Evolutionary conservation across 1,140 invertebrate species (phyloP).

Genomic region (Eumaeus atala): DNA sequence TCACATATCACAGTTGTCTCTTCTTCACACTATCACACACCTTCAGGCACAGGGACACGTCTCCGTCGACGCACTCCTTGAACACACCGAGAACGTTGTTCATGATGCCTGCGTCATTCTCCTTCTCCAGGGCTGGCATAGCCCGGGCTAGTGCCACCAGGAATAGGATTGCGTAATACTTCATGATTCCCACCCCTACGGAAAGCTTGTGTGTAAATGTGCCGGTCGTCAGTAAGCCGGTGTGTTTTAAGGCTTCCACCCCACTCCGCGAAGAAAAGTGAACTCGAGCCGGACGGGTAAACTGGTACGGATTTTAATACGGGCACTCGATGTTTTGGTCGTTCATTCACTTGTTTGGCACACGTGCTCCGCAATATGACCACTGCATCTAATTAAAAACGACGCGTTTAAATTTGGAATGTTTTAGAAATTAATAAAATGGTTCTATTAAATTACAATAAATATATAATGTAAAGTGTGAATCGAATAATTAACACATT

Average conservation of each 20-base stretch:
- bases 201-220: constrained; percentile 61
- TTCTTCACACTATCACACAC: constrained; percentile 40
- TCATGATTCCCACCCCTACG: constrained; percentile 57
- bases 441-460: too few species aligned
- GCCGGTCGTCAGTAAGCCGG: constrained; percentile 39
- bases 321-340: constrained; percentile 14
- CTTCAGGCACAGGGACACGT: constrained; percentile 63
- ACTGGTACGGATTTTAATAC: constrained; percentile 35
- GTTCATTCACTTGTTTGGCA: constrained; percentile 14
- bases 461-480: too few species aligned
- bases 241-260: constrained; percentile 61
- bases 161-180: constrained; percentile 51
- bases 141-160: constrained; percentile 43
- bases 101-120: constrained; percentile 46
- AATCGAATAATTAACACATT: too few species aligned
- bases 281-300: constrained; percentile 51
- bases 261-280: constrained; percentile 60
- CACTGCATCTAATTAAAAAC: too few species aligned
- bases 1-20: too few species aligned
- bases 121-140: constrained; percentile 56
- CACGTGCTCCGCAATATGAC: background rate
- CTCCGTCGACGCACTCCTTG: constrained; percentile 58
- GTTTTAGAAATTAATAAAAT: too few species aligned
- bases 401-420: too few species aligned
- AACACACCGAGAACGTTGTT: constrained; percentile 49